phyloP scores from a whole-genome alignment of 2,888 invertebrate species.

The Electrophaes corylata region DNA sequence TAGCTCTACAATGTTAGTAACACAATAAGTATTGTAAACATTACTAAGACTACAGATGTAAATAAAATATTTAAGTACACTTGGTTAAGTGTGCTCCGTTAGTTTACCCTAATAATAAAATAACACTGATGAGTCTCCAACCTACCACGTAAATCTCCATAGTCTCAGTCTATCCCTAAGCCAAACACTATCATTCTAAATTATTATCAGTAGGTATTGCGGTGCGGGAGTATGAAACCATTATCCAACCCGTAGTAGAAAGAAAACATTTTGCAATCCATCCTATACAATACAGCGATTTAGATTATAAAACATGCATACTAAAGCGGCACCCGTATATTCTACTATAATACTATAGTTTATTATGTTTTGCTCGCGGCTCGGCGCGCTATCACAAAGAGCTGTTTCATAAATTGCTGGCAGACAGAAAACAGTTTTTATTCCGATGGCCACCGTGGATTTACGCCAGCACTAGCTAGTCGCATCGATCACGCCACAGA shows the following conservation, averaged over 20 bases:
- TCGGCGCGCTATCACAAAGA: conserved; percentile 50
- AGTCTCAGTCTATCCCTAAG: no score
- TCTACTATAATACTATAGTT: conserved; percentile 16
- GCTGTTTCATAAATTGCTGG: conserved; percentile 57
- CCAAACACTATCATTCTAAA: conserved; percentile 19
- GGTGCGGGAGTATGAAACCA: conserved; percentile 9
- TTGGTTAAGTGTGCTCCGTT: no score
- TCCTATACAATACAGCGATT: conserved; percentile 18
- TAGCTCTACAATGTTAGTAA: no score
- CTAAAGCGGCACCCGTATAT: conserved; percentile 10
- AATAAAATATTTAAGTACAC: no score
- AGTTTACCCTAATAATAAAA: no score
- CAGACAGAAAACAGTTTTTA: conserved; percentile 53
- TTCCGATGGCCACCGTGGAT: conserved; percentile 45
- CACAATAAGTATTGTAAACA: no score
- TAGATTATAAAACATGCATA: conserved; percentile 23
- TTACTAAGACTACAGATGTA: no score
- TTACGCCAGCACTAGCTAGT: conserved; percentile 38
- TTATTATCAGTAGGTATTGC: conserved; percentile 15
- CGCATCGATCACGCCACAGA: conserved; percentile 56
- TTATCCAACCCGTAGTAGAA: conserved; percentile 6
- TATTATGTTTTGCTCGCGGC: conserved; percentile 13
- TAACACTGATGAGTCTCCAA: no score
- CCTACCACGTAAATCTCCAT: no score
- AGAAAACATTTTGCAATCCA: conserved; percentile 7